Evolutionary conservation across 2,888 invertebrate species (phyloP), one percentile per base, ranked within the genome.

Genomic region (Gari tellinella): DNA sequence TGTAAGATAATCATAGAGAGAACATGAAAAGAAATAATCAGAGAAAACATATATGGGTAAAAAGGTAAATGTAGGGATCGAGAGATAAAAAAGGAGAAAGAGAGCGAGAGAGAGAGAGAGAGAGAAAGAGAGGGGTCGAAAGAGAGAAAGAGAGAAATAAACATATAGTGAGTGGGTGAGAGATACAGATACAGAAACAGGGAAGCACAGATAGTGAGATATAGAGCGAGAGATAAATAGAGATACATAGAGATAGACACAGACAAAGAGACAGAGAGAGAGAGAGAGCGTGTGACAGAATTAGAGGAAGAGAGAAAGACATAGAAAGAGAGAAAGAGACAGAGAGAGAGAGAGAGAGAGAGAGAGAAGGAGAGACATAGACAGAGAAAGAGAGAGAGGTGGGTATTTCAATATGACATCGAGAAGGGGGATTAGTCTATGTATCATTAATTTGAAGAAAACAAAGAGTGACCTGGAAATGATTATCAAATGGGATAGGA

Each of bases 251-350:
- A 8, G 3, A 43, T 5, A n/a, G 43, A 43, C 4, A 43, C 14
- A 14, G 4, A 43, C 14, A 49, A 4, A 49, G 49, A 49, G 49
- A 49, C 21, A 49, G 49, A 19, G 49, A 49, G 25, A 23, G 49
- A 23, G 3, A 19, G 49, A 49, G 5, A 49, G 21, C 10, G 31
- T 4, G 31, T 4, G 4, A 31, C 10, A 31, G 5, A 31, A 10
- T 7, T 10, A 31, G 10, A 10, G 31, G 10, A 10, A 31, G 31
- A 10, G 4, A 31, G 10, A 31, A 4, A 31, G 4, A 10, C 4
- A 10, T 31, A 31, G 4, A 31, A 7, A 31, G 31, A 31, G 31
- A 31, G 5, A 10, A 31, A 10, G 31, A 31, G 5, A 31, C 5
- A 31, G 5, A 31, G 10, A 31, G 5, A 31, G 10, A 10, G 31